A percentile compares a stretch with the other conserved stretches of the same genome.
These are phyloP conservation scores for Sander vitreus DNA, from an alignment of 2,113 vertebrate species.

Conservation along the genomic window DNA sequence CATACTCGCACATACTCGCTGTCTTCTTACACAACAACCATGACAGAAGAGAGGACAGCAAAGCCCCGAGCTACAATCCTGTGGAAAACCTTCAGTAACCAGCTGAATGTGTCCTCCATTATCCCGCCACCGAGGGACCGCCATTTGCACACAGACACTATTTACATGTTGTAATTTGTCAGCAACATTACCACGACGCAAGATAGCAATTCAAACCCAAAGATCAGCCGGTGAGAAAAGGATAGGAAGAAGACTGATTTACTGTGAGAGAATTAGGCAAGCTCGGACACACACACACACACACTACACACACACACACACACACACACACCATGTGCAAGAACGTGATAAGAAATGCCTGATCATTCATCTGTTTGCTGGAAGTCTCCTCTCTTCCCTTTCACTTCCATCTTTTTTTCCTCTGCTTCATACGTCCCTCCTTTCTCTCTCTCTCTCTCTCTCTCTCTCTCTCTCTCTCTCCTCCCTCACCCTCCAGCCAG, in stretches of 20 bases:
- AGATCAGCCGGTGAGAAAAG: slow-evolving; percentile 28
- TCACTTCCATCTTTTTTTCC: too few relatives aligned
- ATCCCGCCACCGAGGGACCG: slow-evolving; percentile 34
- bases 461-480: too few relatives aligned
- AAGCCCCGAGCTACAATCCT: slow-evolving; percentile 30
- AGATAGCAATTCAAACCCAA: slow-evolving; percentile 39
- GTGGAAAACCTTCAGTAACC: slow-evolving; percentile 52
- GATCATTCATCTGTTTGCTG: too few relatives aligned
- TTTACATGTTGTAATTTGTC: slow-evolving; percentile 75
- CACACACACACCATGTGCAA: neutral
- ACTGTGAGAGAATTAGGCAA: slow-evolving; percentile 42
- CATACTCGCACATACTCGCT: too few relatives aligned
- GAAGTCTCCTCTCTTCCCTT: too few relatives aligned
- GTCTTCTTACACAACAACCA: slow-evolving; percentile 12
- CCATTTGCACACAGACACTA: slow-evolving; percentile 33
- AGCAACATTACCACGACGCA: slow-evolving; percentile 56
- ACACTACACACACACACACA: slow-evolving; percentile 27
- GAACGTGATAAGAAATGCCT: too few relatives aligned
- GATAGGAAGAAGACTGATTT: slow-evolving; percentile 44
- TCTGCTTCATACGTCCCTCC: too few relatives aligned
- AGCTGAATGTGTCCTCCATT: slow-evolving; percentile 47
- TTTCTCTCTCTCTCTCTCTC: too few relatives aligned
- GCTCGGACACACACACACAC: neutral
- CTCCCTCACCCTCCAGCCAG: too few relatives aligned
- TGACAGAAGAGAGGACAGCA: slow-evolving; percentile 42